Conservation (phyloP, 1,140 invertebrate genomes). For the Drosophila repletoides region DNA sequence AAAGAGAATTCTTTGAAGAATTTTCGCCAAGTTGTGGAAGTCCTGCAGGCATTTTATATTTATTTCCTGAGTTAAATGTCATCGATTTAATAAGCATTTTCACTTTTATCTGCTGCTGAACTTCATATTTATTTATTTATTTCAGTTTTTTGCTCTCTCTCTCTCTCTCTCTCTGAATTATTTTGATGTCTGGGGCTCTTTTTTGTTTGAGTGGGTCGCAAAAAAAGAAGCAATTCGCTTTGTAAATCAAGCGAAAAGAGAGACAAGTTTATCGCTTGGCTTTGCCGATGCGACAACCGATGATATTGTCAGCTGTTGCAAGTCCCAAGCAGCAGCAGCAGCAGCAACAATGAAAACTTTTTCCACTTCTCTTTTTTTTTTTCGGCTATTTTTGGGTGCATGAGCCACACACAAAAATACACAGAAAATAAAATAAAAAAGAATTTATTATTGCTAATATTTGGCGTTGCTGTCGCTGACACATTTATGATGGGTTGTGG, state of each 20-base stretch:
- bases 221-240: conserved; percentile 36
- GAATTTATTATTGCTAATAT: conserved; percentile 49
- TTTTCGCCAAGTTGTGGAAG: too few species aligned
- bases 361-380: conserved; percentile 20
- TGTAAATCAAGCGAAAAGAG: conserved; percentile 57
- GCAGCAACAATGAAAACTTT: conserved; percentile 19
- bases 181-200: neutral
- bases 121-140: conserved; percentile 11
- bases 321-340: conserved; percentile 42
- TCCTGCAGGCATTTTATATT: too few species aligned
- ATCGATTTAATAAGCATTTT: too few species aligned
- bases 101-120: too few species aligned
- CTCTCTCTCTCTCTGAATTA: neutral
- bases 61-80: too few species aligned
- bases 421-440: conserved; percentile 1
- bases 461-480: conserved; percentile 39
- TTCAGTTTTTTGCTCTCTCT: neutral
- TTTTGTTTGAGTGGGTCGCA: conserved; percentile 1
- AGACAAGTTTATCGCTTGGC: conserved; percentile 53
- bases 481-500: conserved; percentile 45
- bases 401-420: conserved; percentile 4
- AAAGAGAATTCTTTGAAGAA: too few species aligned
- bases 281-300: conserved; percentile 31
- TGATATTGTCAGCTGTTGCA: conserved; percentile 54
- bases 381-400: conserved; percentile 25